Evolutionary conservation across 1,140 invertebrate species (phyloP).

Genomic region (Globodera ellingtonae): DNA sequence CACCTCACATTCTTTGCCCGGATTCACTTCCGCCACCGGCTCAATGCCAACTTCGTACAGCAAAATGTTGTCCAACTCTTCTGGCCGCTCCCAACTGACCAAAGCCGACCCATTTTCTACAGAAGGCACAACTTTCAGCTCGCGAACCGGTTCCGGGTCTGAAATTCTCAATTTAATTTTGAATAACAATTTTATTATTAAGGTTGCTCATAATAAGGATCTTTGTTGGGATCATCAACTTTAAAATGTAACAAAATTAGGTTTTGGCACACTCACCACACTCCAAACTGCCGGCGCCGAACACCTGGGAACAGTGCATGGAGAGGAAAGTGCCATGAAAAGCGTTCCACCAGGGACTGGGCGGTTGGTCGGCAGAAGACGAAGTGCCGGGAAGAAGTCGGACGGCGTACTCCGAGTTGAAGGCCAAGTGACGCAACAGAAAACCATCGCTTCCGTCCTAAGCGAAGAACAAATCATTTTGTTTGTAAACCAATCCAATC

Average conservation of each 20-base stretch:
- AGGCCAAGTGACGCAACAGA: conserved; percentile 44
- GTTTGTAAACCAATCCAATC: conserved; percentile 1
- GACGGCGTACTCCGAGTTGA: conserved; percentile 43
- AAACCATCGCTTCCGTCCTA: conserved; percentile 51
- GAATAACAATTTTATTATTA: neutral
- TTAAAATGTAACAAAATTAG: no score
- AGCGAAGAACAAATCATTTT: conserved; percentile 24
- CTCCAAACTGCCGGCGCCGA: conserved; percentile 43
- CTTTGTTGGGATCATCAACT: no score
- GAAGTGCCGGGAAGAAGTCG: conserved; percentile 19
- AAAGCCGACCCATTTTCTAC: conserved; percentile 34
- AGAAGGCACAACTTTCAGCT: conserved; percentile 29
- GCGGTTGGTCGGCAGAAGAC: conserved; percentile 4
- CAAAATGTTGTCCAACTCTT: conserved; percentile 31
- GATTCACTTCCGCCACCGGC: conserved; percentile 35
- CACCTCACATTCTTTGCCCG: conserved; percentile 34
- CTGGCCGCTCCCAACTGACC: conserved; percentile 29
- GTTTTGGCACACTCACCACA: conserved; percentile 31
- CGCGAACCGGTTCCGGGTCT: conserved; percentile 43
- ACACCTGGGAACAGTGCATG: conserved; percentile 45
- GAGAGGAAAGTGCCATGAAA: conserved; percentile 37
- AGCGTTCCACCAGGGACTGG: neutral
- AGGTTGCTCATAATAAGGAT: no score
- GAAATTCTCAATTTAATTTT: neutral
- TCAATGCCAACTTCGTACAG: conserved; percentile 39